phyloP scores from a whole-genome alignment of 2,888 invertebrate species.

The Pheosia tremula region DNA sequence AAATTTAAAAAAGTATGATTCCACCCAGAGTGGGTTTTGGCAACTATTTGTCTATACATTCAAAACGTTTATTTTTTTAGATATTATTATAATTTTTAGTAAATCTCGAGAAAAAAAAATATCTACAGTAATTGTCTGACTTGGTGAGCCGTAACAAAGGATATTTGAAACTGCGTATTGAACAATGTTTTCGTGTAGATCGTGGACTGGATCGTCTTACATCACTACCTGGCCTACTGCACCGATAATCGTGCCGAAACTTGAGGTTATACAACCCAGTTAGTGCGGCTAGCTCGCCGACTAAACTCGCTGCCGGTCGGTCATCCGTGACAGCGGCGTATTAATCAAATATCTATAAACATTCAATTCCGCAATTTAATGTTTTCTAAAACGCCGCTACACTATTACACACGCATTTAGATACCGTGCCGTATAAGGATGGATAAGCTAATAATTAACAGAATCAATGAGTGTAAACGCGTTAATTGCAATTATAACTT shows the following conservation, averaged over 20 bases:
- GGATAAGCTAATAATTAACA: slow-evolving; percentile 16
- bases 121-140: background rate
- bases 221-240: slow-evolving; percentile 12
- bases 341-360: slow-evolving; percentile 42
- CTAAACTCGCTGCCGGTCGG: slow-evolving; percentile 19
- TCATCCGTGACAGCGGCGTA: slow-evolving; percentile 42
- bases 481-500: slow-evolving; percentile 23
- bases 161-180: background rate
- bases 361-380: slow-evolving; percentile 40
- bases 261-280: slow-evolving; percentile 43
- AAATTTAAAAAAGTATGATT: too few relatives aligned
- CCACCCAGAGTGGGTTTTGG: too few relatives aligned
- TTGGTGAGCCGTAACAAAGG: background rate
- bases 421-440: slow-evolving; percentile 15
- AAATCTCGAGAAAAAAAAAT: too few relatives aligned
- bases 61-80: too few relatives aligned
- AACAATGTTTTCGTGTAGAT: background rate
- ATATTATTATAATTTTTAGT: too few relatives aligned
- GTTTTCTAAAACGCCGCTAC: slow-evolving; percentile 42
- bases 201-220: background rate
- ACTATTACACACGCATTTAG: slow-evolving; percentile 28
- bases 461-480: slow-evolving; percentile 22
- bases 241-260: slow-evolving; percentile 37
- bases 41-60: background rate
- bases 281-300: slow-evolving; percentile 6